phyloP scores from a whole-genome alignment of 2,797 vertebrate species.

The Xyrichtys novacula region DNA sequence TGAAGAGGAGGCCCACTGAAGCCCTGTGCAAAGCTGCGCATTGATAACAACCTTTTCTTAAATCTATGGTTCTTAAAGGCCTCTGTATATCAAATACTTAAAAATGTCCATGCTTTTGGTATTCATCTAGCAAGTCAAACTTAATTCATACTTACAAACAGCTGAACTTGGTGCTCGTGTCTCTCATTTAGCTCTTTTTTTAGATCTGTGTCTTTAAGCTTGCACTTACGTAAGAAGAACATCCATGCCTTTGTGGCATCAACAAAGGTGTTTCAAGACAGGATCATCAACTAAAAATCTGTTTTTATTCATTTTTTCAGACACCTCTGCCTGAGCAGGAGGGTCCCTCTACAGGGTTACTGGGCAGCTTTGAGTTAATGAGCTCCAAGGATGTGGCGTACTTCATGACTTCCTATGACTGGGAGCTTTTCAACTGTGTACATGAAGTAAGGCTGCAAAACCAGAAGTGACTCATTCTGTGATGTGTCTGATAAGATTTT shows the following conservation, averaged over 20 bases:
- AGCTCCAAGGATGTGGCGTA: slow-evolving; percentile 98
- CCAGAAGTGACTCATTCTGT: background rate
- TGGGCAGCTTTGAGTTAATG: slow-evolving; percentile 95
- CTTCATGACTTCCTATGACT: slow-evolving; percentile 97
- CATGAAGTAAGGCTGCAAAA: slow-evolving; percentile 89
- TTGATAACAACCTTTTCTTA: too few species aligned
- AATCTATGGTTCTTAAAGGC: too few species aligned
- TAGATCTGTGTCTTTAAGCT: too few species aligned
- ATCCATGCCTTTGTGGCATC: background rate
- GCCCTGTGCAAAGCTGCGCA: too few species aligned
- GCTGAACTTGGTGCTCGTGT: too few species aligned
- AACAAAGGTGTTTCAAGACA: background rate
- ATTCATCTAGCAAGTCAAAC: too few species aligned
- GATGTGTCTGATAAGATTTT: background rate
- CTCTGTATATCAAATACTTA: too few species aligned
- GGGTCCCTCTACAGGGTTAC: slow-evolving; percentile 90
- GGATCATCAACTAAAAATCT: background rate
- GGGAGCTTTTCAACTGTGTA: slow-evolving; percentile 98
- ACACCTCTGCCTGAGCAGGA: slow-evolving; percentile 94
- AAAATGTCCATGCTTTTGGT: too few species aligned
- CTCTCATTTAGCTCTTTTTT: too few species aligned
- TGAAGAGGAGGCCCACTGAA: too few species aligned
- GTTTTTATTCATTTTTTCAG: slow-evolving; percentile 71
- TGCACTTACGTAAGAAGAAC: background rate
- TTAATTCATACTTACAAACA: too few species aligned